These are phyloP conservation scores for Xiphias gladius DNA, from an alignment of 2,113 vertebrate genomes.

Conservation along the genomic window DNA sequence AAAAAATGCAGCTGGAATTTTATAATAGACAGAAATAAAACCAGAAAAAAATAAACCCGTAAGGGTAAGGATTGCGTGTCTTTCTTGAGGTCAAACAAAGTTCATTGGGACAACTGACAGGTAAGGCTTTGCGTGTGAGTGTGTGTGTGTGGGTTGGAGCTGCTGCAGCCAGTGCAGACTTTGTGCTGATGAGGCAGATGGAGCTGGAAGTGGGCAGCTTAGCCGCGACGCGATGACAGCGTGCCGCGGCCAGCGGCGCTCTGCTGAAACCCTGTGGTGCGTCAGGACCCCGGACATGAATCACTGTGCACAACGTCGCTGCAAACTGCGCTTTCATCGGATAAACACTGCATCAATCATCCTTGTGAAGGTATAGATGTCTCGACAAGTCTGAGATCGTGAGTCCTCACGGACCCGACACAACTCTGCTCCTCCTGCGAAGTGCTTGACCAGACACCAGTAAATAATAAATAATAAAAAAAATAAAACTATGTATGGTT, in stretches of 20 bases:
- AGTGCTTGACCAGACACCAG: too few species aligned
- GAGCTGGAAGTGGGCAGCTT: slow-evolving; percentile 43
- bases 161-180: slow-evolving; percentile 48
- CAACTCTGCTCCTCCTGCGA: neutral
- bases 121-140: slow-evolving; percentile 3
- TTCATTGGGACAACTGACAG: slow-evolving; percentile 37
- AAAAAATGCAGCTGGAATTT: neutral
- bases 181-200: slow-evolving; percentile 62
- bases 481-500: too few species aligned
- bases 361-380: neutral
- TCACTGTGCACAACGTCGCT: too few species aligned
- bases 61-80: neutral
- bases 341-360: neutral
- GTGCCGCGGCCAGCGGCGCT: slow-evolving; percentile 57
- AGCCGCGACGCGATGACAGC: slow-evolving; percentile 35
- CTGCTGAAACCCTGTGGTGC: slow-evolving; percentile 5
- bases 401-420: too few species aligned
- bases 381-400: too few species aligned
- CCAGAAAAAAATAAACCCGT: neutral
- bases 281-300: neutral
- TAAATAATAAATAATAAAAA: too few species aligned
- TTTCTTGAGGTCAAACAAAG: slow-evolving; percentile 42
- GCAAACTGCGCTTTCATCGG: neutral
- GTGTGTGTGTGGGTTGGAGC: slow-evolving; percentile 1
- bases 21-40: neutral